Conservation (phyloP, 2,113 vertebrate species). For the Paradoxurus hermaphroditus region DNA sequence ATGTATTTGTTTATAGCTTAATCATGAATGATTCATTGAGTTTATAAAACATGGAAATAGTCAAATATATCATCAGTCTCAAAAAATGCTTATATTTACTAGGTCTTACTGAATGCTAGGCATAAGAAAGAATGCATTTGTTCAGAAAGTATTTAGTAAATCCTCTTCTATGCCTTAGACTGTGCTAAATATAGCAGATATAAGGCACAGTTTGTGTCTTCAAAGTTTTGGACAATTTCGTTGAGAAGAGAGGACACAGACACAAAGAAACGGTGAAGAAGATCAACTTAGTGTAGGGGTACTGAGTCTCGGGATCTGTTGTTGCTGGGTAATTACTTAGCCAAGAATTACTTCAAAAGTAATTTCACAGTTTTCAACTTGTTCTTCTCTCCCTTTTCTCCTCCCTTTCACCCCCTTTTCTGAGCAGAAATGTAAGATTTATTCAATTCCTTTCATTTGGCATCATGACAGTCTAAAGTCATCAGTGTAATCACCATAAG, state of each 20-base stretch:
- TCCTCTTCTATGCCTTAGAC: not conserved
- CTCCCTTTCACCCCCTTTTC: not conserved
- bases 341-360: not conserved
- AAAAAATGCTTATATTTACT: not conserved
- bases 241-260: not conserved
- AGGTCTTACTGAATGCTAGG: not conserved
- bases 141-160: not conserved
- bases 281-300: not conserved
- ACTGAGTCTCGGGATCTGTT: not conserved
- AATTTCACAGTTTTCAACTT: not conserved
- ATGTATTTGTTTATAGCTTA: not conserved
- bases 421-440: slow-evolving; percentile 15
- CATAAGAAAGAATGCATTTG: not conserved
- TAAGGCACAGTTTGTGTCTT: not conserved
- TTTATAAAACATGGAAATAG: not conserved
- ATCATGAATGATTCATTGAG: not conserved
- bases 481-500: slow-evolving; percentile 43
- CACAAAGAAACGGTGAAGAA: not conserved
- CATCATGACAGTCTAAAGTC: slow-evolving; percentile 23
- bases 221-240: not conserved
- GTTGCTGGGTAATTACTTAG: not conserved
- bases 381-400: not conserved
- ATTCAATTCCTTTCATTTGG: slow-evolving; percentile 23
- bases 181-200: not conserved
- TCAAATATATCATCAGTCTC: not conserved